Evolutionary conservation across 1,140 invertebrate genomes (phyloP), one percentile per base, ranked within the genome.

Genomic region (Musca vetustissima): DNA sequence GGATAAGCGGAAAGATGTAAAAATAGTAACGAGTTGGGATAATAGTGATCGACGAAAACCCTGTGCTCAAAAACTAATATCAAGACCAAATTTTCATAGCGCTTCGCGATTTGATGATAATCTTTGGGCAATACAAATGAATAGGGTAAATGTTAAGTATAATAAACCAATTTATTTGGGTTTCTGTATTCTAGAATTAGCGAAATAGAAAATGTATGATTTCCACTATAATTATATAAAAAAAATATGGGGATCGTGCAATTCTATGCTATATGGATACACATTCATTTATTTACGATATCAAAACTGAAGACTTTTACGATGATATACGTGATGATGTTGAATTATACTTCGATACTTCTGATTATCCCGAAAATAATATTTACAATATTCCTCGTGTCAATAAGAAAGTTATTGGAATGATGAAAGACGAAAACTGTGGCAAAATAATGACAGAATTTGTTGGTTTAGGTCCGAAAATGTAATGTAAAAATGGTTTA

Each of bases 91-190:
- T 71, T 85, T 84, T 71, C 75, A 84, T 70, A 74, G 73, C 65
- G 28, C 69, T 14, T 64, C 70, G 28, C 72, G 81, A 71, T 83
- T 82, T 75, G 73, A 71, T 61, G 75, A 84, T 74, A 73, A 83
- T 73, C 72, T 84, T 19, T 70, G 80, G n/a, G 76, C 78, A 9
- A 73, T 83, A 66, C 74, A 84, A 75, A 70, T 83, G 68, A 70
- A 73, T 21, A 78, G 76, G 74, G 67, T 72, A 8, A 71, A 75
- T 69, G 49, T 82, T 57, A 48, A 66, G 53, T 76, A 83, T 61
- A 77, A 83, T 73, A 85, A 84, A 75, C 80, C 83, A 0, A 78
- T 84, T 22, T 81, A 82, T 75, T 73, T 81, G 66, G 83, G 83
- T 66, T 76, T 83, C 66, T 64, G 67, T 64, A 74, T 84, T 48